phyloP scores from a whole-genome alignment of 2,888 invertebrate species.

The Chymomyza procnemis region DNA sequence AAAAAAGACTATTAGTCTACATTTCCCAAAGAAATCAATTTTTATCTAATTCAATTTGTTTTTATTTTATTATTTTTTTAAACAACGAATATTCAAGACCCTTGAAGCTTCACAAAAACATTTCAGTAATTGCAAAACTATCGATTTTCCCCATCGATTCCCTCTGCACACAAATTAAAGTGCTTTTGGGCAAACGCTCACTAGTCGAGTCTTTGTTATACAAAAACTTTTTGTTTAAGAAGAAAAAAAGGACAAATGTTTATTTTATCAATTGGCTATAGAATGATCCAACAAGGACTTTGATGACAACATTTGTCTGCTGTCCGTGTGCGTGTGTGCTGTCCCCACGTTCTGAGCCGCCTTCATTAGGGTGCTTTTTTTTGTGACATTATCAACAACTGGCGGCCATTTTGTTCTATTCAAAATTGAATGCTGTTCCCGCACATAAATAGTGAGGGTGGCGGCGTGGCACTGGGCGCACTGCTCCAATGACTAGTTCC shows the following conservation, averaged over 20 bases:
- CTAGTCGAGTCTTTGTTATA: not conserved
- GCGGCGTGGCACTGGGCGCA: not conserved
- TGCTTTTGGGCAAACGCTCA: not conserved
- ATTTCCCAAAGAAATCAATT: no score
- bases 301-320: not conserved
- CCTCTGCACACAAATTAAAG: constrained; percentile 7
- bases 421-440: not conserved
- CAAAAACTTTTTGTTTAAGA: not conserved
- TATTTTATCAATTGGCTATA: not conserved
- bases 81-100: no score
- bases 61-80: no score
- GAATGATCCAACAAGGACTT: not conserved
- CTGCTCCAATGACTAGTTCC: constrained; percentile 2
- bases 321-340: not conserved
- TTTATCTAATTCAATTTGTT: no score
- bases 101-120: no score
- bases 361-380: not conserved
- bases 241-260: not conserved
- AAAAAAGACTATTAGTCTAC: no score
- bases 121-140: no score
- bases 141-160: not conserved
- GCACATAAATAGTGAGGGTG: not conserved
- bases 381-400: not conserved
- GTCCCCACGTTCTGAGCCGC: no score
- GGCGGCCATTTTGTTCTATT: not conserved